These are phyloP conservation scores for Takifugu ocellatus DNA, from an alignment of 2,797 vertebrate genomes.

Conservation along the genomic window DNA sequence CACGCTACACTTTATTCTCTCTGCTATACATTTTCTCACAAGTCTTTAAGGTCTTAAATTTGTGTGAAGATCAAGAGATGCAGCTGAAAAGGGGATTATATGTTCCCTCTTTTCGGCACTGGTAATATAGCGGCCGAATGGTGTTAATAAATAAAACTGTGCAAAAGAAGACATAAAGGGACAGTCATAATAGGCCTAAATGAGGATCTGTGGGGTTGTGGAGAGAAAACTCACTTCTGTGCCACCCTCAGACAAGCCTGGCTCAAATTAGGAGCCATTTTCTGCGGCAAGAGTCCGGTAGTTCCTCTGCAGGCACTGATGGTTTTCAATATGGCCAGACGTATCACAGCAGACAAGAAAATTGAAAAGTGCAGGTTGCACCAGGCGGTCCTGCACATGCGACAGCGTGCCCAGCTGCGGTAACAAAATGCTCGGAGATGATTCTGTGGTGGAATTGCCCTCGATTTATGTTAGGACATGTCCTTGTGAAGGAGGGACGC, in stretches of 20 bases:
- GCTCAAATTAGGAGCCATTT: conserved; percentile 21
- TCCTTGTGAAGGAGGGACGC: conserved; percentile 14
- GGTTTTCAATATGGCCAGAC: conserved; percentile 29
- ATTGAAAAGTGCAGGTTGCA: conserved; percentile 34
- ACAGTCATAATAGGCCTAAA: neutral
- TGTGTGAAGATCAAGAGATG: neutral
- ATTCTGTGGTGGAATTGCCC: conserved; percentile 12
- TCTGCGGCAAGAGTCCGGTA: conserved; percentile 18
- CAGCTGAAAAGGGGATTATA: too few relatives aligned
- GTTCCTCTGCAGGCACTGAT: conserved; percentile 19
- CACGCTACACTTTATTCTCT: neutral
- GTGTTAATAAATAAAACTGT: neutral
- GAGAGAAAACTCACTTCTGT: neutral
- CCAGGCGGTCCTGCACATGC: conserved; percentile 6
- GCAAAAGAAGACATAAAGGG: neutral
- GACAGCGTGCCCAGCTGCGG: conserved; percentile 18
- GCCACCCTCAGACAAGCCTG: neutral
- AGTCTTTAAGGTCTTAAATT: neutral
- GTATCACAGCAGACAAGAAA: conserved; percentile 38
- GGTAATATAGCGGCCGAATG: neutral
- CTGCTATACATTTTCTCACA: neutral
- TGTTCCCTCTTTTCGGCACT: too few relatives aligned
- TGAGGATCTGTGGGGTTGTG: neutral
- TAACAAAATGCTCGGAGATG: conserved; percentile 8
- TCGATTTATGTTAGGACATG: conserved; percentile 23